Base-by-base conservation (phyloP, 2,888 invertebrate species). In the Melinaea menophilus region DNA sequence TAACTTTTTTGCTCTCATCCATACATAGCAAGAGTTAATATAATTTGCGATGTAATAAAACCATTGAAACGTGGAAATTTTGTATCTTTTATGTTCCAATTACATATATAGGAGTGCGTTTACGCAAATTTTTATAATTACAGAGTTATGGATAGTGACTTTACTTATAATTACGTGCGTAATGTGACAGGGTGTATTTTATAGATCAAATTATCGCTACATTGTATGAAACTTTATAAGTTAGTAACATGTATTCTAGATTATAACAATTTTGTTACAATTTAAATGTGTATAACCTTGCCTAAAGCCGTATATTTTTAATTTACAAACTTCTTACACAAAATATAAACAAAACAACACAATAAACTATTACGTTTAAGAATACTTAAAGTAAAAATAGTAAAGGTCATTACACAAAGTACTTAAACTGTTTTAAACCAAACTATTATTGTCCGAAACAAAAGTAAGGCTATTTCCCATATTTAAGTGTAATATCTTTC, bases 401-500 rank as follows among this genome's bases (percentile, higher is more conserved):
- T 34, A 59, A 47, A 62, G 62, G 59, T 59, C 59, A 63, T 33
- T 51, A 65, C 7, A 60, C 65, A 41, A 4, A 60, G 60, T 60
- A 45, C 46, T 59, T 60, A 65, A 68, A 64, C 66, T 48, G 56
- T 65, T 71, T 66, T 47, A 59, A 70, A 62, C 57, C 61, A 48
- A 62, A 66, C 67, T 55, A 66, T 69, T 68, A 63, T 12, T 62
- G 61, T 61, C 48, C 45, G 35, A 63, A 63, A 66, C 66, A 66
- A 67, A 64, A 66, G 63, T 65, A 60, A 56, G 47, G 31, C 51
- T 22, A 68, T 79, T 84, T 85, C 85, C 77, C 84, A 85, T 80
- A 77, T 79, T 85, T 83, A 84, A 71, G 75, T 78, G 72, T 81
- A 83, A 84, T 84, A 79, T 79, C 69, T 74, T 65, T 65, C 70